Conservation (phyloP, 2,113 vertebrate species). For the Pipa parva region DNA sequence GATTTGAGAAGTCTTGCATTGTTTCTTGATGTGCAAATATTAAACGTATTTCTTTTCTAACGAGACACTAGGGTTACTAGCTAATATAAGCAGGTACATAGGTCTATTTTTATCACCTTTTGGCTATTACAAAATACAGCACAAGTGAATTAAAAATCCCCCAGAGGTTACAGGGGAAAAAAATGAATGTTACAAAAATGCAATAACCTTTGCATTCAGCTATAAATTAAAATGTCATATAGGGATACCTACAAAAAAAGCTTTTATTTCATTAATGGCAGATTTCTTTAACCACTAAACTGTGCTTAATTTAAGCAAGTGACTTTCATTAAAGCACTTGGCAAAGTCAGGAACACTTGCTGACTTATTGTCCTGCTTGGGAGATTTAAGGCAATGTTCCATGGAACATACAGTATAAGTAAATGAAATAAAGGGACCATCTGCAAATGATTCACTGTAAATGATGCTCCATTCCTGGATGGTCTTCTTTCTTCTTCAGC, state of each 20-base stretch:
- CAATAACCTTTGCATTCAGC: slow-evolving; percentile 7
- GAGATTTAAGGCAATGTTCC: too few relatives aligned
- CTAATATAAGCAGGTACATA: slow-evolving; percentile 46
- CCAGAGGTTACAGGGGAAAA: slow-evolving; percentile 12
- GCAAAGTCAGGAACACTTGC: too few relatives aligned
- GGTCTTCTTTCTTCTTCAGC: too few relatives aligned
- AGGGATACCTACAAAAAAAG: background rate
- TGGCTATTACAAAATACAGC: slow-evolving; percentile 17
- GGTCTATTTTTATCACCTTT: slow-evolving; percentile 33
- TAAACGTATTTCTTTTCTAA: slow-evolving; percentile 81
- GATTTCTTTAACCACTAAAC: too few relatives aligned
- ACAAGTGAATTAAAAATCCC: slow-evolving; percentile 34
- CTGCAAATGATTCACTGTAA: too few relatives aligned
- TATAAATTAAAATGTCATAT: slow-evolving; percentile 8
- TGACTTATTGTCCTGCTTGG: too few relatives aligned
- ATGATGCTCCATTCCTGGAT: too few relatives aligned
- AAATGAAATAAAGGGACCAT: too few relatives aligned
- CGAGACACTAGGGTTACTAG: slow-evolving; percentile 59
- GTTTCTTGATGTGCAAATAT: slow-evolving; percentile 84
- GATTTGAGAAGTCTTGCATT: slow-evolving; percentile 92
- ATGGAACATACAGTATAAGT: too few relatives aligned
- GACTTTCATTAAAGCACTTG: too few relatives aligned
- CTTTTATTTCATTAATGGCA: too few relatives aligned
- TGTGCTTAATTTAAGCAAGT: too few relatives aligned
- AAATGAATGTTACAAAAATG: slow-evolving; percentile 18